These are phyloP conservation scores for Cynaeus angustus DNA, from an alignment of 2,888 invertebrate species.

Conservation along the genomic window DNA sequence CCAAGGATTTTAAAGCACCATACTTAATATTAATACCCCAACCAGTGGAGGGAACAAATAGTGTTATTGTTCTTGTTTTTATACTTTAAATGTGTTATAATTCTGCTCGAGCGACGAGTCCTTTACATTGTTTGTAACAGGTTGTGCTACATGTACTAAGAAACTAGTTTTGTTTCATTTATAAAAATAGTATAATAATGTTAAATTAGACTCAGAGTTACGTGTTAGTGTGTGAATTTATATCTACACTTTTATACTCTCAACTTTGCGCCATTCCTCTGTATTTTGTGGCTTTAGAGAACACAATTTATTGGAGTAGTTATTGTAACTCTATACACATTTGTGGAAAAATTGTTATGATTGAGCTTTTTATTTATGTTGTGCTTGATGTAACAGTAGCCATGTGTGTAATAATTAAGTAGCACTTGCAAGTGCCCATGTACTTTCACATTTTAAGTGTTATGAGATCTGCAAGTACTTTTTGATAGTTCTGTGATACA, in stretches of 20 bases:
- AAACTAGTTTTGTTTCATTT: slow-evolving; percentile 11
- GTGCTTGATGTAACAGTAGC: slow-evolving; percentile 34
- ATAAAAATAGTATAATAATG: slow-evolving; percentile 11
- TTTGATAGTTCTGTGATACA: slow-evolving; percentile 54
- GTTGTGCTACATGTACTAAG: slow-evolving; percentile 30
- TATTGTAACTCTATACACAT: slow-evolving; percentile 24
- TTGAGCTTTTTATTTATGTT: slow-evolving; percentile 40
- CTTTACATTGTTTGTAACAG: slow-evolving; percentile 28
- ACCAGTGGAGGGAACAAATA: not conserved
- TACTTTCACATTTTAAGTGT: slow-evolving; percentile 44
- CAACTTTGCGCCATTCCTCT: slow-evolving; percentile 33
- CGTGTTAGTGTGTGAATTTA: slow-evolving; percentile 37
- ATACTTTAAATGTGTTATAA: not conserved
- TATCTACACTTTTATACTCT: slow-evolving; percentile 40
- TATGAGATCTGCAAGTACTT: slow-evolving; percentile 46
- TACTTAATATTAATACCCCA: slow-evolving; percentile 5
- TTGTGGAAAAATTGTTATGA: slow-evolving; percentile 23
- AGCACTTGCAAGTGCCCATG: slow-evolving; percentile 42
- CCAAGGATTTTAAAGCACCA: slow-evolving; percentile 1
- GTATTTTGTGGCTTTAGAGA: slow-evolving; percentile 37
- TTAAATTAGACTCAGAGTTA: slow-evolving; percentile 11
- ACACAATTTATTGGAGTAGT: slow-evolving; percentile 26
- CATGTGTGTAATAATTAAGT: slow-evolving; percentile 37
- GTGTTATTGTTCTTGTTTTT: not conserved
- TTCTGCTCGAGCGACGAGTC: not conserved